Evolutionary conservation across 1,140 invertebrate species (phyloP).

Genomic region (Halesus radiatus): DNA sequence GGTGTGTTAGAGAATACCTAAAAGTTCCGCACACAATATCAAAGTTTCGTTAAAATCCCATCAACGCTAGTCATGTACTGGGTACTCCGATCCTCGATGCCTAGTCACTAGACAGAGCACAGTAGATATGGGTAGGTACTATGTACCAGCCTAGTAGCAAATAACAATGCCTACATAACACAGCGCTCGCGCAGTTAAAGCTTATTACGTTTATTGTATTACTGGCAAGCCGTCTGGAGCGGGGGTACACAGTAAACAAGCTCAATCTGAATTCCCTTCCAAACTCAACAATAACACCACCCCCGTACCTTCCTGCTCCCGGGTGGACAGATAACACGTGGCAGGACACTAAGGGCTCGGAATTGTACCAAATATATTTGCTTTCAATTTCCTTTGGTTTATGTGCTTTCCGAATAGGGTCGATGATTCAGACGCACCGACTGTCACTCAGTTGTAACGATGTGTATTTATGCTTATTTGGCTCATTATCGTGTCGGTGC

Average conservation of each 20-base stretch:
- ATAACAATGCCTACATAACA: no score
- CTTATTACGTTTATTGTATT: slow-evolving; percentile 54
- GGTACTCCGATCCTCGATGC: not conserved
- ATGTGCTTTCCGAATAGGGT: slow-evolving; percentile 14
- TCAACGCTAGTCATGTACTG: not conserved
- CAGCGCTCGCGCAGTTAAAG: slow-evolving; percentile 45
- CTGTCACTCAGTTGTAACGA: not conserved
- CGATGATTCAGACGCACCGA: not conserved
- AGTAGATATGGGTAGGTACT: no score
- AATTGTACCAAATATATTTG: slow-evolving; percentile 18
- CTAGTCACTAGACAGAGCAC: no score
- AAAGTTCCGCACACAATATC: no score
- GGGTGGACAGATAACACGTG: slow-evolving; percentile 28
- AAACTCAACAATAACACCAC: slow-evolving; percentile 52
- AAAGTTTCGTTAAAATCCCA: slow-evolving; percentile 22
- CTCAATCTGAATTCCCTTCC: slow-evolving; percentile 50
- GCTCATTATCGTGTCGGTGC: no score
- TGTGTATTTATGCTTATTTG: no score
- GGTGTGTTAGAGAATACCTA: no score
- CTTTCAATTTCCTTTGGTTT: slow-evolving; percentile 31
- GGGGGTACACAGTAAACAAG: slow-evolving; percentile 39
- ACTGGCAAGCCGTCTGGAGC: not conserved
- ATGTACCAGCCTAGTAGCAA: no score
- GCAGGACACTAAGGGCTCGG: slow-evolving; percentile 14
- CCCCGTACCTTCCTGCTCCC: not conserved